Base-by-base conservation (phyloP, 2,113 vertebrate genomes). In the Prunella himalayana region DNA sequence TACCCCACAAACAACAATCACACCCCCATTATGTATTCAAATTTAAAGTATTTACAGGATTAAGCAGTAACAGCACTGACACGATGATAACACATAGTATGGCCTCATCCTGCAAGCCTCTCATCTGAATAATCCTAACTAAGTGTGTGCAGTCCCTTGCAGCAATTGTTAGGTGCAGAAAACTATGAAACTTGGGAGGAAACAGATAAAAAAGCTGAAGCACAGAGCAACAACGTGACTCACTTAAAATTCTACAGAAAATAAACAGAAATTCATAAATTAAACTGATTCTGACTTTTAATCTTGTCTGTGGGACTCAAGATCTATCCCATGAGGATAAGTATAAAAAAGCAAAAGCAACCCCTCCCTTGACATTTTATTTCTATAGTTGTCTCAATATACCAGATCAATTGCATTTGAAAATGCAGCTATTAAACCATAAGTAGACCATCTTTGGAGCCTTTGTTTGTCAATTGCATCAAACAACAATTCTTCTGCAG, bases 391-490 rank as follows among this genome's bases (percentile, higher is more conserved):
- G 63, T 96, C 96, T 97, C 85, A 95, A 97, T 93, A 97, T 90
- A 96, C 76, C 92, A 93, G 91, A 97, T 94, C 96, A 93, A 97
- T 97, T 97, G 92, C 92, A 97, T 96, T 97, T 93, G 96, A 97
- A 97, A 97, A 97, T 95, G 92, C 86, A 91, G 94, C 97, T 96
- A 97, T 97, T 98, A 97, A 98, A 96, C 76, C 93, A 78, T 97
- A 97, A 96, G 96, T 96, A 97, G 94, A 97, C 88, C 66, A 96
- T 93, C 95, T 92, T 91, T 30, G 44, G 91, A 81, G 82, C 56
- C 78, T 86, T 96, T 97, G 90, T 96, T 95, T 96, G 94, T 51
- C 95, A 94, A 90, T 60, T 92, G 81, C 94, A 91, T 80, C 88
- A 96, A 95, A 81, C 93, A 92, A 91, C 79, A 97, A 78, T 84